Evolutionary conservation across 23 tunicate species (phyloP), one percentile per base, ranked within the genome.

Genomic region (Styela plicata): DNA sequence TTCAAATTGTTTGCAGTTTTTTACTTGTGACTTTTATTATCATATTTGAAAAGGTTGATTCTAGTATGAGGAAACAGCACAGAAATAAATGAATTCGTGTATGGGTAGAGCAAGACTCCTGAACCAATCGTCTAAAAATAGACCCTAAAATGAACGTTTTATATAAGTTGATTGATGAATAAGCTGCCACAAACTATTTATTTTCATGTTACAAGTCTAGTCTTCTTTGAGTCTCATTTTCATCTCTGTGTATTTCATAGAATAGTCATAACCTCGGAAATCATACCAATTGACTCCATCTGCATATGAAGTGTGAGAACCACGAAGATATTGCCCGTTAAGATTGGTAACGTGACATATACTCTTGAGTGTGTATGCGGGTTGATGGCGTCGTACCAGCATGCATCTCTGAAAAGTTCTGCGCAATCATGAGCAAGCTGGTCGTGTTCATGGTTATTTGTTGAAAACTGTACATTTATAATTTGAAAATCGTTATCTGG

Each of bases 381-480:
- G 57, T 44, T 44, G 13, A 44, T 13, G 10, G 0, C 2, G 23
- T 0, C 1, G 27, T 73, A 73, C 78, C 78, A 73, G 62, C 78
- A 73, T 17, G 52, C 78, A n/a, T 57, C 78, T 73, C 27, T 35
- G 52, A 1, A 73, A 34, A 0, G 20, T n/a, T 73, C 52, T 16
- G 52, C 52, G 78, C 78, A 73, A 1, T 73, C 78, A 31, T 57
- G 2, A 0, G 52, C 5, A 73, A 29, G 0, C 13, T 29, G 26
- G 32, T 73, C 78, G 61, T 73, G 78, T 16, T 73, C 78, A 73
- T 33, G 78, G 27, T 73, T 57, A 16, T 73, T 73, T 0, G 78
- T n/a, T 16, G 78, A 1, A 35, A 73, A 73, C 53, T 34, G 78
- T 13, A 73, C 52, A 52, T 73, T 67, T 25, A 16, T 67, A 16